These are phyloP conservation scores for Clivina fossor DNA, from an alignment of 2,888 invertebrate species.

Conservation along the genomic window DNA sequence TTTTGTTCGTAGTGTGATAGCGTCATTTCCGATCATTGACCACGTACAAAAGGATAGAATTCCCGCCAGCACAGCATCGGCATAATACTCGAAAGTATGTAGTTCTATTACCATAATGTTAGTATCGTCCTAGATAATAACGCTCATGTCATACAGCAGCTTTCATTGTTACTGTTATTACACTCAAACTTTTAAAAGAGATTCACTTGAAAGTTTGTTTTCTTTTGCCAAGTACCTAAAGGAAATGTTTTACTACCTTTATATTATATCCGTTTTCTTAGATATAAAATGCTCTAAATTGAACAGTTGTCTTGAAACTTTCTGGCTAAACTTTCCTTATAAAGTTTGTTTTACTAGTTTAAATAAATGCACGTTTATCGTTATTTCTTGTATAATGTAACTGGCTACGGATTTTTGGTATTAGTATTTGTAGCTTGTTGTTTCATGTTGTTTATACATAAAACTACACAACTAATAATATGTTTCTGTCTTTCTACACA, in stretches of 20 bases:
- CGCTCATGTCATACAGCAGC: slow-evolving; percentile 14
- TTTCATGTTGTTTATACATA: too few relatives aligned
- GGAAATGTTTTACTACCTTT: slow-evolving; percentile 25
- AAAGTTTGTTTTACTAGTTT: too few relatives aligned
- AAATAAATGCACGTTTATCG: too few relatives aligned
- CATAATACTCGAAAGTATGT: slow-evolving; percentile 5
- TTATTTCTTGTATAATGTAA: too few relatives aligned
- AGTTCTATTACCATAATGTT: slow-evolving; percentile 5
- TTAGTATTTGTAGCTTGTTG: too few relatives aligned
- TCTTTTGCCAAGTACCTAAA: slow-evolving; percentile 6
- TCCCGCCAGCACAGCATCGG: too few relatives aligned
- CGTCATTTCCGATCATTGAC: slow-evolving; percentile 28
- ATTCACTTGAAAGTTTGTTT: slow-evolving; percentile 24
- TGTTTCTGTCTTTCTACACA: too few relatives aligned
- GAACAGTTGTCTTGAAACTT: slow-evolving; percentile 6
- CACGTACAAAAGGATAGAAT: slow-evolving; percentile 17
- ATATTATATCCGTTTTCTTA: slow-evolving; percentile 17
- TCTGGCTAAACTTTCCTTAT: too few relatives aligned
- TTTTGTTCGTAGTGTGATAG: slow-evolving; percentile 10
- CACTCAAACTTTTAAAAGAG: slow-evolving; percentile 23
- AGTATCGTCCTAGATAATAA: slow-evolving; percentile 5
- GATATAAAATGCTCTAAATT: slow-evolving; percentile 19
- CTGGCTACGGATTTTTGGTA: too few relatives aligned
- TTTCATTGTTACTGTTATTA: slow-evolving; percentile 24
- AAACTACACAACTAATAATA: too few relatives aligned